Evolutionary conservation across 2,888 invertebrate species (phyloP).

Genomic region (Frankliniella fusca): DNA sequence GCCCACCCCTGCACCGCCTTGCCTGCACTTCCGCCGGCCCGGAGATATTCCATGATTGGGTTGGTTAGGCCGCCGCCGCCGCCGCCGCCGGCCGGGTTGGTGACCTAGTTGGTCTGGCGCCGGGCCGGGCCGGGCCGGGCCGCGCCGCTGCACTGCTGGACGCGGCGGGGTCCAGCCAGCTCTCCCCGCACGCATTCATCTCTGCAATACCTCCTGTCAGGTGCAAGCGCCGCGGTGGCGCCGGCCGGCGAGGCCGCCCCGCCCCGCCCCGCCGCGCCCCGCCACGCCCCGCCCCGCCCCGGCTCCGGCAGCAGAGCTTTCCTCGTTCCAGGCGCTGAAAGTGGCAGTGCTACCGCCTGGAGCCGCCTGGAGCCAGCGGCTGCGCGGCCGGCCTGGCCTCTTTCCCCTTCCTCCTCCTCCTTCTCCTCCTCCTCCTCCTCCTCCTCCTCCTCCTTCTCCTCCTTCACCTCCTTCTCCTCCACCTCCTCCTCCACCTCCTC

Average conservation of each 20-base stretch:
- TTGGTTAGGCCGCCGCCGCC: neutral
- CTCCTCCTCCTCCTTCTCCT: neutral
- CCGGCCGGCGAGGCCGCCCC: neutral
- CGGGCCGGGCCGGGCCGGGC: neutral
- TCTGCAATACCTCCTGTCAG: slow-evolving; percentile 10
- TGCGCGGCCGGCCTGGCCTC: neutral
- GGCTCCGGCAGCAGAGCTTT: neutral
- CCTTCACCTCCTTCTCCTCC: neutral
- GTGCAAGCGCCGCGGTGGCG: slow-evolving; percentile 5
- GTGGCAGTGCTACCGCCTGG: neutral
- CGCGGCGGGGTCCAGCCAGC: neutral
- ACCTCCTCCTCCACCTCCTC: neutral
- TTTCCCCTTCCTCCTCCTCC: neutral
- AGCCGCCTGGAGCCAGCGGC: neutral
- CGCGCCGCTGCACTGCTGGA: neutral
- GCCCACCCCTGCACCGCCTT: no score
- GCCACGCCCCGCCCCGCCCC: neutral
- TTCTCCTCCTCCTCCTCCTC: neutral
- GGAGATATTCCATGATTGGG: neutral
- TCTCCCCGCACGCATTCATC: slow-evolving; percentile 13
- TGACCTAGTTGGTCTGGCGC: slow-evolving; percentile 16
- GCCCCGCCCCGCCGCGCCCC: neutral
- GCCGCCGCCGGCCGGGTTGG: neutral
- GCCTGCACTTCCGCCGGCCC: no score
- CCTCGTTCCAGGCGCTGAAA: neutral